Base-by-base conservation (phyloP, 2,797 vertebrate species). In the Myotis vivesi region DNA sequence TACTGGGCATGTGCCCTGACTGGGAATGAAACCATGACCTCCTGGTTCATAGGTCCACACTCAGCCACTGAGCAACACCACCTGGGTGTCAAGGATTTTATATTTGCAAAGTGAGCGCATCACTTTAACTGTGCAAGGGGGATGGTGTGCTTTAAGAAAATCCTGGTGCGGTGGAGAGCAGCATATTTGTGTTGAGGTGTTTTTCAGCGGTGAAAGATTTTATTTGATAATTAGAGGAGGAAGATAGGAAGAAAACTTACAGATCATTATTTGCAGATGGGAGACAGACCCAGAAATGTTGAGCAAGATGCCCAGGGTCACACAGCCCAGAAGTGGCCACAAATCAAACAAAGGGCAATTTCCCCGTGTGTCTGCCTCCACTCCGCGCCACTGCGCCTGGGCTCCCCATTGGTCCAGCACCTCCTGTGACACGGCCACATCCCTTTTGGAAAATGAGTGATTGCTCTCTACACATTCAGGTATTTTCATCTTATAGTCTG, bases 301-400 rank as follows among this genome's bases (percentile, higher is more conserved):
- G 28, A 38, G 64, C 12, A 4, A 11, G 6, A 1, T 6, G 33
- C 22, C 30, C 44, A 3, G 46, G 13, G 23, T 7, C 16, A 19
- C 69, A n/a, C 23, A n/a, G 77, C 53, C 66, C 20, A 6, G 20
- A 15, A 51, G 23, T 6, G 53, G 10, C 75, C 17, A 3, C 19
- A 69, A 64, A 82, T 22, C 16, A 16, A 59, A 71, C 22, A 13
- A 1, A 62, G 1, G 1, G 25, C 59, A 28, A 5, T 30, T 19
- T 23, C 41, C 55, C 41, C 16, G 2, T 3, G 2, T 8, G 15
- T 8, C 12, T 16, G 2, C 3, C 1, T 3, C 25, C n/a, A 1
- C 0, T 0, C n/a, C 12, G 6, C 2, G 0, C 11, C 33, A 11
- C 33, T 1, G 3, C 0, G 2, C 25, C n/a, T 16, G 1, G 0